Conservation (phyloP, 2,797 vertebrate genomes). For the Danio choprae region DNA sequence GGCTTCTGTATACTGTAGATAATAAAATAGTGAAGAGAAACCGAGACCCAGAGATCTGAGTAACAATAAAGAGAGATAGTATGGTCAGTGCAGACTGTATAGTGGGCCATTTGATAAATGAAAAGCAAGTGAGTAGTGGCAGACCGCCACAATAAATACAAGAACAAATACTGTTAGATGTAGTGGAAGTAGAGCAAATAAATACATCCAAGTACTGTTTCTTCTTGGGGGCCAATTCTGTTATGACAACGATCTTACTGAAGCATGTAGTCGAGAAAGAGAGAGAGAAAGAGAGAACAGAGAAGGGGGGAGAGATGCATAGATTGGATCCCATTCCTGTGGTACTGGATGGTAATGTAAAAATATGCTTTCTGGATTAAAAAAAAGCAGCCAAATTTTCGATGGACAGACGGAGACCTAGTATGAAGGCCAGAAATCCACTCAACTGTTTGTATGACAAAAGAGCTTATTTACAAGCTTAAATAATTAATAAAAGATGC, state of each 20-base stretch:
- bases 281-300: background rate
- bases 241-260: constrained; percentile 37
- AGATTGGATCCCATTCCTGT: background rate
- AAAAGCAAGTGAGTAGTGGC: constrained; percentile 80
- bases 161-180: constrained; percentile 73
- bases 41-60: constrained; percentile 74
- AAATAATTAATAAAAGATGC: no score
- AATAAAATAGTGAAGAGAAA: constrained; percentile 75
- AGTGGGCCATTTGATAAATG: constrained; percentile 80
- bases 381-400: background rate
- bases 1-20: constrained; percentile 58
- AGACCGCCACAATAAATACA: constrained; percentile 73
- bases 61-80: constrained; percentile 76
- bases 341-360: constrained; percentile 6
- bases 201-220: constrained; percentile 64
- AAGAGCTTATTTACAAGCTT: no score
- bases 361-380: constrained; percentile 8
- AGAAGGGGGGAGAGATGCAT: constrained; percentile 3
- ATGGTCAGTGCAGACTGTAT: constrained; percentile 69
- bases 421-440: no score
- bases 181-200: constrained; percentile 69
- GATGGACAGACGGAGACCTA: no score
- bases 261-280: background rate
- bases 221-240: constrained; percentile 58
- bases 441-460: no score